These are phyloP conservation scores for Oreonectes daqikongensis DNA, from an alignment of 2,797 vertebrate genomes.

Conservation along the genomic window DNA sequence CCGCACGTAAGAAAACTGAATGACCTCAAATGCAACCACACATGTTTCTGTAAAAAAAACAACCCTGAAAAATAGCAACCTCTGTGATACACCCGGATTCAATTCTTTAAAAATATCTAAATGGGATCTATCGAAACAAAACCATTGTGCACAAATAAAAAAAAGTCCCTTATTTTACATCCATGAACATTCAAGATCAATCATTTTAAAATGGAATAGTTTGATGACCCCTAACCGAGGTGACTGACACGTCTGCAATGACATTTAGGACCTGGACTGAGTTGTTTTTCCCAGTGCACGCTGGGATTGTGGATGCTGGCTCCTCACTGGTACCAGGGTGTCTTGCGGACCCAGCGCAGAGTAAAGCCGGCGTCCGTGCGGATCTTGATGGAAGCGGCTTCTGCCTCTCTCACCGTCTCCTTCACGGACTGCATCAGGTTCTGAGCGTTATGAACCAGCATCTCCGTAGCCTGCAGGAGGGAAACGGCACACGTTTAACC, in stretches of 20 bases:
- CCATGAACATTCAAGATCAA: slow-evolving; percentile 64
- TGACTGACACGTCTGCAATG: slow-evolving; percentile 1
- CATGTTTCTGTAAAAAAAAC: background rate
- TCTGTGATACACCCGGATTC: background rate
- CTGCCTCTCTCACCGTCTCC: slow-evolving; percentile 97
- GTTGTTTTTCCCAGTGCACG: background rate
- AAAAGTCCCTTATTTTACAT: slow-evolving; percentile 67
- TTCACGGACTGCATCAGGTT: slow-evolving; percentile 99
- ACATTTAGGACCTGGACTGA: slow-evolving; percentile 18
- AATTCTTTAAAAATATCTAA: slow-evolving; percentile 63
- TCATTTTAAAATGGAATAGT: slow-evolving; percentile 4
- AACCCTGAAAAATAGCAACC: background rate
- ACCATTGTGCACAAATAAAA: slow-evolving; percentile 61
- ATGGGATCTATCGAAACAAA: slow-evolving; percentile 65
- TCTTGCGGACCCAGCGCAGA: slow-evolving; percentile 98
- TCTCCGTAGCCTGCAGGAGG: slow-evolving; percentile 90
- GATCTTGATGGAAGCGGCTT: slow-evolving; percentile 98
- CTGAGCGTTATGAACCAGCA: slow-evolving; percentile 98
- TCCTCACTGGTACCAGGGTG: slow-evolving; percentile 96
- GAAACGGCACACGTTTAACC: slow-evolving; percentile 8
- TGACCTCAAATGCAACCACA: background rate
- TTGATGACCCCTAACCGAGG: background rate
- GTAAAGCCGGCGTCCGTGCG: slow-evolving; percentile 96
- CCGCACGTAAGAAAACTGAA: background rate
- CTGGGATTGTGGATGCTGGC: background rate